Base-by-base conservation (phyloP, 2,113 vertebrate species). In the Melospiza melodia region DNA sequence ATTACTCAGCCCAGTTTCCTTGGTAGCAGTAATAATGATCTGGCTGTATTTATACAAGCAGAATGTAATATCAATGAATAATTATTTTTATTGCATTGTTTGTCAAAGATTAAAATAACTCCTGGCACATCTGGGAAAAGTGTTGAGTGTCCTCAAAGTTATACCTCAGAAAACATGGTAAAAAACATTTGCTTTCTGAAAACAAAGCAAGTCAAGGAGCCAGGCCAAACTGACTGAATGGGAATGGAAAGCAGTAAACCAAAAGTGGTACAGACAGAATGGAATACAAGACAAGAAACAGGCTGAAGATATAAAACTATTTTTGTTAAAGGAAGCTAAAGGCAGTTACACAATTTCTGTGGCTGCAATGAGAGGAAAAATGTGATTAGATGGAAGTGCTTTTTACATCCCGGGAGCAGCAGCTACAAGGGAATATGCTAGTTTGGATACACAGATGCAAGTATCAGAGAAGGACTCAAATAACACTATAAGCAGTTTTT, bases 1-100 rank as follows among this genome's bases (percentile, higher is more conserved):
- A 79, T 21, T 92, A 57, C 66, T 33, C 57, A 89, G 76, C 15
- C 43, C 41, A 59, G 90, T 95, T 95, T 79, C 83, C 93, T 87
- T 94, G 89, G 90, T 84, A 92, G 89, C 86, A 65, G 19, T 75
- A 74, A 75, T 91, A 69, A 72, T 27, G 18, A 22, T 68, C 65
- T 92, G 37, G 30, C 57, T 94, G 16, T 89, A 87, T 87, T 88
- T 91, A 54, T 62, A n/a, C 63, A 90, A 82, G 65, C 46, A 81
- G 88, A 93, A 92, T 35, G 37, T 85, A 66, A 33, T 55, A 74
- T 35, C 46, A 77, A 33, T 9, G 5, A 83, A 46, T 66, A 85
- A 73, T 66, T 90, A 49, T 66, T 85, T 92, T 69, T 71, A 80
- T 72, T 43, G 25, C 14, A 24, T 73, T 90, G 14, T 76, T 97